A percentile compares a stretch with the other conserved stretches of the same genome.
Conservation (phyloP, 2,113 vertebrate genomes). For the Donacobius atricapilla region DNA sequence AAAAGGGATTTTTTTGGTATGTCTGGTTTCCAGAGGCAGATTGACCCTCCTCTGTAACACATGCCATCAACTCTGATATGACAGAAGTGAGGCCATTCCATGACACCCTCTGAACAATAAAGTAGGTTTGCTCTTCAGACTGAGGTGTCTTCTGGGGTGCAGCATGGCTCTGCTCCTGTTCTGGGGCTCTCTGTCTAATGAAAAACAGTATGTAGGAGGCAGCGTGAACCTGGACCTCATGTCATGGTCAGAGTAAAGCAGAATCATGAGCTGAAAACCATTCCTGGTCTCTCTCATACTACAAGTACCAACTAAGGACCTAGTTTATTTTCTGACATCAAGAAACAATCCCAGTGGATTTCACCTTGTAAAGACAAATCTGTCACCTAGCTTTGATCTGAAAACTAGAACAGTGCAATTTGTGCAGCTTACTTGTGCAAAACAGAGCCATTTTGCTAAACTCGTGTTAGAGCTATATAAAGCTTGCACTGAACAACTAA, state of each 20-base stretch:
- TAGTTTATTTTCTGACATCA: not conserved
- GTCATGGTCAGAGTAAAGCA: not conserved
- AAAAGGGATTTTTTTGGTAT: not conserved
- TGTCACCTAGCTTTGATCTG: not conserved
- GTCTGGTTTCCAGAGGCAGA: not conserved
- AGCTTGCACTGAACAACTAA: not conserved
- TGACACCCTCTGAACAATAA: not conserved
- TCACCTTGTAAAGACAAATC: not conserved
- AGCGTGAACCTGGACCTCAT: not conserved
- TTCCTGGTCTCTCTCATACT: not conserved
- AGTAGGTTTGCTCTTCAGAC: not conserved
- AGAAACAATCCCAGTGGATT: not conserved
- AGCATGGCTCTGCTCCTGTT: not conserved
- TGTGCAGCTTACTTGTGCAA: not conserved
- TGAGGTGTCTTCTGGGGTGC: not conserved
- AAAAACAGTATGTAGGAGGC: not conserved
- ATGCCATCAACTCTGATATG: rapidly evolving
- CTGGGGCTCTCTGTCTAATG: not conserved
- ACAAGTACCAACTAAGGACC: not conserved
- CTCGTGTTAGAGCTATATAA: not conserved
- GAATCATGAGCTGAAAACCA: not conserved
- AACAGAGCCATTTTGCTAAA: not conserved
- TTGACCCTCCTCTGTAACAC: not conserved
- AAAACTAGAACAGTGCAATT: not conserved
- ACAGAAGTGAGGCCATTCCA: not conserved